Evolutionary conservation across 2,797 vertebrate genomes (phyloP).

Genomic region (Acanthis flammea): DNA sequence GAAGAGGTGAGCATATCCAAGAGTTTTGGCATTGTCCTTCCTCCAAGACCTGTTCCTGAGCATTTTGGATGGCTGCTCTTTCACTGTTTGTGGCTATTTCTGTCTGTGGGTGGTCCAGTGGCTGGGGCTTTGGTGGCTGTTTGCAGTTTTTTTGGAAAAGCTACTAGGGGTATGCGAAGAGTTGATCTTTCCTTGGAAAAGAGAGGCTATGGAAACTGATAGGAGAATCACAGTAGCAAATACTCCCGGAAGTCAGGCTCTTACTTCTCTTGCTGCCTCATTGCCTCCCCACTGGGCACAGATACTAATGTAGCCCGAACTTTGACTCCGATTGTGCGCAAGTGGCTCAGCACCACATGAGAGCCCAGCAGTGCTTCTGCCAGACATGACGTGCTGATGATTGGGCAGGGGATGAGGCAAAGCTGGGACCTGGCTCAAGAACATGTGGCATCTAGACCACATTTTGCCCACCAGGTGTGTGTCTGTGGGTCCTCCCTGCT

Average conservation of each 20-base stretch:
- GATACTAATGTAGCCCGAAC: fast-evolving
- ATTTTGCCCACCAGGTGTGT: background rate
- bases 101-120: background rate
- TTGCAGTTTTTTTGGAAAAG: background rate
- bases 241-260: background rate
- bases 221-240: background rate
- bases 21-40: background rate
- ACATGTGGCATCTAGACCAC: background rate
- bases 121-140: background rate
- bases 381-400: fast-evolving
- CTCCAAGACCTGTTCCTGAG: background rate
- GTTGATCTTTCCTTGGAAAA: background rate
- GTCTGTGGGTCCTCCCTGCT: background rate
- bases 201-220: background rate
- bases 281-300: background rate
- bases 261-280: background rate
- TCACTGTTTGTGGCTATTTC: background rate
- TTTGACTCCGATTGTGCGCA: fast-evolving
- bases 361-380: background rate
- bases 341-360: background rate
- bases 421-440: background rate
- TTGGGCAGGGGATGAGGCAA: background rate
- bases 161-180: fast-evolving
- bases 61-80: background rate
- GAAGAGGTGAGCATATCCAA: background rate